Evolutionary conservation across 2,797 vertebrate genomes (phyloP), one percentile per base, ranked within the genome.

Genomic region (Leuciscus waleckii): DNA sequence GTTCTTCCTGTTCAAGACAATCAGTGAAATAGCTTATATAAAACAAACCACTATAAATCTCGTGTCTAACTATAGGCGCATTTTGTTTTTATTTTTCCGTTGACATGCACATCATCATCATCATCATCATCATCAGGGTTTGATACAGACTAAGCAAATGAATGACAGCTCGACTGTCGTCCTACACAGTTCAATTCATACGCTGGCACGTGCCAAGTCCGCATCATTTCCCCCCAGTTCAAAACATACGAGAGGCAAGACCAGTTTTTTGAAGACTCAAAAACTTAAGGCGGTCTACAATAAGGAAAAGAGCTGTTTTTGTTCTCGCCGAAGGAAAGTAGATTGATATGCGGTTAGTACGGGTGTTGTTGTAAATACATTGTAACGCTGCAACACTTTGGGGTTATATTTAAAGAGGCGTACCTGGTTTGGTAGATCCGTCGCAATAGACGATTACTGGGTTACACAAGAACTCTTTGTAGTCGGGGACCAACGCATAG

Each of bases 391-490:
- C 74, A 82, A 61, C 32, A 35, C 61, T 77, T 61, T 43, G 6
- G 13, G 19, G 61, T 54, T n/a, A 23, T 39, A 67, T 51, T 70
- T 46, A 54, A 58, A 23, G 49, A 77, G 79, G 94, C 94, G 87
- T 86, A 95, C 94, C 94, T 87, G 92, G 89, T 86, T 87, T 80
- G 88, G 89, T 88, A 79, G 91, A 90, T 77, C 88, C 86, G 87
- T 79, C 83, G 74, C 91, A 82, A 90, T 19, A 86, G 85, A 79
- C 83, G 63, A 81, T 43, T 29, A 26, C 43, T 70, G 78, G 86
- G 56, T 84, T 46, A 76, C 21, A 87, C 74, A 90, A 87, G 65
- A 89, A 85, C 73, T 85, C 58, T 77, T 65, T 65, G 65, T 49
- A 69, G 73, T 71, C 81, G 88, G 71, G 70, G 5, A 76, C 79